Evolutionary conservation across 2,797 vertebrate species (phyloP).

Genomic region (Malurus leucopterus): DNA sequence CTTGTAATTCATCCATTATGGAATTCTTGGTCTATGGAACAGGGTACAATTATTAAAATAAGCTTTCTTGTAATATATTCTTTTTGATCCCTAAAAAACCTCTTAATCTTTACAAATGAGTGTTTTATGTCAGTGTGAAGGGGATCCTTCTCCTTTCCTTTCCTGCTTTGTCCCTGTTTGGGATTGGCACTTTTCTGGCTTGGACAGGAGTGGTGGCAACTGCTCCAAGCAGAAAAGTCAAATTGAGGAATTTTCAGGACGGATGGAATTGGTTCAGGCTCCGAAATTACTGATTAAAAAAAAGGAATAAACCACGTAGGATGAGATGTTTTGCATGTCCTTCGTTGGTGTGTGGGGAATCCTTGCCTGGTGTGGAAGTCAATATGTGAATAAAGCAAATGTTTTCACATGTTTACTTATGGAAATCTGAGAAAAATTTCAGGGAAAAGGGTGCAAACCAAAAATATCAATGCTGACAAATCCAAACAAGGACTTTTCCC

Average conservation of each 20-base stretch:
- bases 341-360: not conserved
- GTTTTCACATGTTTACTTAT: not conserved
- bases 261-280: not conserved
- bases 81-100: not conserved
- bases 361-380: not conserved
- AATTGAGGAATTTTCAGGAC: not conserved
- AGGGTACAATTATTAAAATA: not conserved
- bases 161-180: not conserved
- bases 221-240: not conserved
- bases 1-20: not conserved
- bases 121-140: not conserved
- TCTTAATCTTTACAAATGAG: not conserved
- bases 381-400: not conserved
- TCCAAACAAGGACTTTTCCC: not conserved
- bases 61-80: not conserved
- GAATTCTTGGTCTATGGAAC: not conserved
- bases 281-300: not conserved
- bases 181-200: not conserved
- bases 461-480: not conserved
- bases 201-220: not conserved
- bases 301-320: rapidly evolving
- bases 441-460: not conserved
- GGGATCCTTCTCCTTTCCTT: not conserved
- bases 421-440: not conserved
- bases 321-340: not conserved